Conservation (phyloP, 2,888 invertebrate species). For the Ectemnius cavifrons region DNA sequence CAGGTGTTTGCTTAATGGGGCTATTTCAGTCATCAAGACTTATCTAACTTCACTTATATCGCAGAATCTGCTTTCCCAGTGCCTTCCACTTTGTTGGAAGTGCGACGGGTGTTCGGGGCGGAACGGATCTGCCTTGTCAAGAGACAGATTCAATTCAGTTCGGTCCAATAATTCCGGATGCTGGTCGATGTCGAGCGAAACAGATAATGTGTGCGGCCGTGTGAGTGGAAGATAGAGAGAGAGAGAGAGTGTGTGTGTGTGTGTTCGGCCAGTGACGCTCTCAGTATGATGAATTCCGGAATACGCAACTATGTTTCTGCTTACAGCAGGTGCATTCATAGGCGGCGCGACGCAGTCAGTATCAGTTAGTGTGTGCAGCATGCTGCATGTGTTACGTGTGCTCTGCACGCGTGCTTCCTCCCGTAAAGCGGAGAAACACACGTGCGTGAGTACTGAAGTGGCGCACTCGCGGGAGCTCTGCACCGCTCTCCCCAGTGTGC, state of each 20-base stretch:
- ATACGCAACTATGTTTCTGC: constrained; percentile 13
- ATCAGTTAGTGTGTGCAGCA: constrained; percentile 26
- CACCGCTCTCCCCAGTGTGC: not conserved
- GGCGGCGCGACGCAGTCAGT: not conserved
- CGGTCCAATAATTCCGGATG: constrained; percentile 25
- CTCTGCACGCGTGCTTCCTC: constrained; percentile 15
- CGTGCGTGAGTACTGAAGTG: constrained; percentile 18
- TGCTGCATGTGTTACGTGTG: not conserved
- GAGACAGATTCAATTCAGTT: not conserved
- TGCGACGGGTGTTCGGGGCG: no score
- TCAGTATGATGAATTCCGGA: constrained; percentile 26
- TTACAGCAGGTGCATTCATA: not conserved
- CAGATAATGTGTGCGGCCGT: no score
- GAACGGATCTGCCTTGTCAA: no score
- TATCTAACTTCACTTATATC: no score
- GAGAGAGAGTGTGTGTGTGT: no score
- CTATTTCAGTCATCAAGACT: no score
- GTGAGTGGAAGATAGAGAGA: no score
- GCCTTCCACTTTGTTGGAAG: no score
- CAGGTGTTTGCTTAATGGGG: no score
- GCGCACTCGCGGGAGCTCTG: constrained; percentile 20
- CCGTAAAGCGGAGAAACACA: constrained; percentile 22
- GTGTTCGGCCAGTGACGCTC: constrained; percentile 17
- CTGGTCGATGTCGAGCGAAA: constrained; percentile 28
- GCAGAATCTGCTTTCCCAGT: no score